Base-by-base conservation (phyloP, 2,113 vertebrate species). In the Tauraco erythrolophus region DNA sequence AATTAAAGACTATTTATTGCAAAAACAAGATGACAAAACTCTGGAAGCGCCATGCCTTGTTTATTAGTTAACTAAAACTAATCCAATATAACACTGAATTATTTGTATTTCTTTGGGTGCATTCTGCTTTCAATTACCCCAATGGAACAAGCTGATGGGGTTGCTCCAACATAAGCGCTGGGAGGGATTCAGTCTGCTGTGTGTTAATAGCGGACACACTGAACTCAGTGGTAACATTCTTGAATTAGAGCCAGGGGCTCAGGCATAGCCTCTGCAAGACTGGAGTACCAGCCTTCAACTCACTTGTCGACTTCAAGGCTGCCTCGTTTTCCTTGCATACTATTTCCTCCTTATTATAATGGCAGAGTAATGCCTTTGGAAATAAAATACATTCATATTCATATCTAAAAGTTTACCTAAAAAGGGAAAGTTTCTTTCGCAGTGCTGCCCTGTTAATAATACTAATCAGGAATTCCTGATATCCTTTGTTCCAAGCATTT, bases 61-160 rank as follows among this genome's bases (percentile, higher is more conserved):
- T 93, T 85, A 68, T 79, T 45, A 76, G 53, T 78, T 83, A 92
- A 72, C 82, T 76, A 69, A 88, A 92, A 69, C n/a, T 54, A 92
- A 80, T 88, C n/a, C 6, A 13, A 35, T 37, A 7, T 30, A 85
- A 58, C n/a, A 69, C 5, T 15, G 39, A 72, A 82, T 65, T 69
- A 57, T 69, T 79, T 90, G 35, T 57, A 22, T 65, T 79, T 89
- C 41, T 75, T 91, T 1, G 11, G 39, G 22, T 89, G 22, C 45
- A 21, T 64, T 89, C 74, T 76, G 65, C 51, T 68, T 76, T 87
- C 27, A 35, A 3, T 41, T 72, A 62, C 24, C 58, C 45, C 2
- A 10, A 13, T 10, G 43, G 69, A 84, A 85, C 24, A 71, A 93
- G 70, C 35, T 15, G 41, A 35, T 41, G 66, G 66, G 30, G 10